phyloP scores from a whole-genome alignment of 2,113 vertebrate species.

The Potamarius usumacintae region DNA sequence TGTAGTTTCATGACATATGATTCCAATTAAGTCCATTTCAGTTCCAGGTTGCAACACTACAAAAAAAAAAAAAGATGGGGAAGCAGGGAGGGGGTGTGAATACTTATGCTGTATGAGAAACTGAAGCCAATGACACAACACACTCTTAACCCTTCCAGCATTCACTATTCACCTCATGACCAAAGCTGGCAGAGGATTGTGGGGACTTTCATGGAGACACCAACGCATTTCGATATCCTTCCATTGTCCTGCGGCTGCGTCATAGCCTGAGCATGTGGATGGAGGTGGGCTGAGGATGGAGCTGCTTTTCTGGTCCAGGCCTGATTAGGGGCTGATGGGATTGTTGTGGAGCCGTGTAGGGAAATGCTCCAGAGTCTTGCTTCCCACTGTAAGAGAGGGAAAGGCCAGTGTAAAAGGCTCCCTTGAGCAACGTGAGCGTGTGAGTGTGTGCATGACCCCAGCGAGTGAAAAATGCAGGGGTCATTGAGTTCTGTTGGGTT shows the following conservation, averaged over 20 bases:
- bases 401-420: slow-evolving; percentile 86
- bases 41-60: too few relatives aligned
- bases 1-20: not conserved
- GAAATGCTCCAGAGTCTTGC: slow-evolving; percentile 91
- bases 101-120: slow-evolving; percentile 4
- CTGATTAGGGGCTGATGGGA: slow-evolving; percentile 85
- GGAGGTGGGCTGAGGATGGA: slow-evolving; percentile 64
- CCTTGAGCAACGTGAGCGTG: slow-evolving; percentile 70
- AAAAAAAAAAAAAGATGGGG: not conserved
- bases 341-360: slow-evolving; percentile 88
- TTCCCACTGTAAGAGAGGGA: slow-evolving; percentile 92
- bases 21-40: not conserved
- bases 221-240: slow-evolving; percentile 92
- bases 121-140: not conserved
- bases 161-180: slow-evolving; percentile 16
- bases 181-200: slow-evolving; percentile 59
- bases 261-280: slow-evolving; percentile 77
- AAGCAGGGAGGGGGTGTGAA: not conserved
- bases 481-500: slow-evolving; percentile 81
- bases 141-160: slow-evolving; percentile 21
- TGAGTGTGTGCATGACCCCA: slow-evolving; percentile 75
- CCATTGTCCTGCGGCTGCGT: slow-evolving; percentile 96
- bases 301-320: slow-evolving; percentile 63
- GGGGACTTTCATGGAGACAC: slow-evolving; percentile 82
- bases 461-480: slow-evolving; percentile 90